These are phyloP conservation scores for Euleptes europaea DNA, from an alignment of 2,113 vertebrate genomes.

Conservation along the genomic window DNA sequence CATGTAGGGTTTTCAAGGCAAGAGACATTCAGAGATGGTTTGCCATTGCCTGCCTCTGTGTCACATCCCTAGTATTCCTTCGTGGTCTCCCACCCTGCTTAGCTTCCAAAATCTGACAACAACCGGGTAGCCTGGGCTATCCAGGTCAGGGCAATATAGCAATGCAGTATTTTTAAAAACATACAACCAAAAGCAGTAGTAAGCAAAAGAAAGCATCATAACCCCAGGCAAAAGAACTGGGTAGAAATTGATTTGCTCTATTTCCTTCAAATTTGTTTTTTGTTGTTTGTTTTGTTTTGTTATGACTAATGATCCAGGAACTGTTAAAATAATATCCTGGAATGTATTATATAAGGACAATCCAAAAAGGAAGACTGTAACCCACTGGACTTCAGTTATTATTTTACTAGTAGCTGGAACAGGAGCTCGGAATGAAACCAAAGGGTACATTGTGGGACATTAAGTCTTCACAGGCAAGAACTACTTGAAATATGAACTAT, in stretches of 20 bases:
- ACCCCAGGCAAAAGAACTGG: conserved; percentile 36
- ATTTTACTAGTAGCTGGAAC: not conserved
- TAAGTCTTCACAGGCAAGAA: not conserved
- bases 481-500: not conserved
- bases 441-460: not conserved
- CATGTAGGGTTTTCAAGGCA: too few species aligned
- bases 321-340: not conserved
- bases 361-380: too few species aligned
- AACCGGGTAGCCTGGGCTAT: too few species aligned
- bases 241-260: conserved; percentile 25
- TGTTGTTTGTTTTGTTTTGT: conserved; percentile 26
- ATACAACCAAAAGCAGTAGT: conserved; percentile 27
- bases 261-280: conserved; percentile 22
- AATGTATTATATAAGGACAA: not conserved
- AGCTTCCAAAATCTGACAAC: too few species aligned
- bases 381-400: too few species aligned
- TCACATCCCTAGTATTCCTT: too few species aligned
- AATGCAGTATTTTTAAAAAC: not conserved
- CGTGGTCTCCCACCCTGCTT: too few species aligned
- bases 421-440: not conserved
- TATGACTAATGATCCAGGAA: conserved; percentile 35
- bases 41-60: too few species aligned
- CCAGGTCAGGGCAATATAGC: not conserved
- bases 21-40: too few species aligned
- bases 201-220: conserved; percentile 31